Conservation (phyloP, 2,113 vertebrate genomes). For the Sula dactylatra region DNA sequence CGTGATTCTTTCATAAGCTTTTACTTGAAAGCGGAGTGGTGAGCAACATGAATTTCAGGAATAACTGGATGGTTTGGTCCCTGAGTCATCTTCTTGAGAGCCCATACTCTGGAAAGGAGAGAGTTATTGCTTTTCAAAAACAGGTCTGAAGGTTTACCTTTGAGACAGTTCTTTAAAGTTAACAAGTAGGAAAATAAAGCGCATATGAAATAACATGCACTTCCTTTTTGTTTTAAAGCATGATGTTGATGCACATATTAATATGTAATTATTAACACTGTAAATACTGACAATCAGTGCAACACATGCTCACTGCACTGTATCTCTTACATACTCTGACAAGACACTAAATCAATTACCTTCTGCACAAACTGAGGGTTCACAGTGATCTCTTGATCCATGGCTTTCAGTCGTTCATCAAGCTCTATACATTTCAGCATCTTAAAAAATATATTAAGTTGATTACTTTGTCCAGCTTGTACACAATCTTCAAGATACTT, state of each 20-base stretch:
- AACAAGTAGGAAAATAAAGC: background rate
- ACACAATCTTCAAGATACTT: background rate
- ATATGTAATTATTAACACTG: background rate
- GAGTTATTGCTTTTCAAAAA: constrained; percentile 2
- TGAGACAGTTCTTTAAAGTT: background rate
- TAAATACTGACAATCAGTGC: background rate
- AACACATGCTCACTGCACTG: background rate
- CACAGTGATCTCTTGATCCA: constrained; percentile 99
- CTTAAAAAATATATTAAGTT: constrained; percentile 64
- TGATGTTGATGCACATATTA: background rate
- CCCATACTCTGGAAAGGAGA: constrained; percentile 90
- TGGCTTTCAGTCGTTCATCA: constrained; percentile 98
- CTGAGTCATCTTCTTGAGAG: constrained; percentile 97
- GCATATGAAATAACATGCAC: background rate
- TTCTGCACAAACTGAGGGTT: constrained; percentile 99
- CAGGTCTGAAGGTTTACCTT: background rate
- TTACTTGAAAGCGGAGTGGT: constrained; percentile 60
- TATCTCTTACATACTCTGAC: background rate
- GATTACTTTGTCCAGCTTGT: background rate
- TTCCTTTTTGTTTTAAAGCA: background rate
- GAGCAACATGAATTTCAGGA: constrained; percentile 83
- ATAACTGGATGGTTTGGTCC: constrained; percentile 99
- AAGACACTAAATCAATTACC: constrained; percentile 71
- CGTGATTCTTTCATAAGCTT: constrained; percentile 58
- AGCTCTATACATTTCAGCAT: constrained; percentile 99